Evolutionary conservation across 2,797 vertebrate species (phyloP), one percentile per base, ranked within the genome.

Genomic region (Microctenopoma steveboyesi): DNA sequence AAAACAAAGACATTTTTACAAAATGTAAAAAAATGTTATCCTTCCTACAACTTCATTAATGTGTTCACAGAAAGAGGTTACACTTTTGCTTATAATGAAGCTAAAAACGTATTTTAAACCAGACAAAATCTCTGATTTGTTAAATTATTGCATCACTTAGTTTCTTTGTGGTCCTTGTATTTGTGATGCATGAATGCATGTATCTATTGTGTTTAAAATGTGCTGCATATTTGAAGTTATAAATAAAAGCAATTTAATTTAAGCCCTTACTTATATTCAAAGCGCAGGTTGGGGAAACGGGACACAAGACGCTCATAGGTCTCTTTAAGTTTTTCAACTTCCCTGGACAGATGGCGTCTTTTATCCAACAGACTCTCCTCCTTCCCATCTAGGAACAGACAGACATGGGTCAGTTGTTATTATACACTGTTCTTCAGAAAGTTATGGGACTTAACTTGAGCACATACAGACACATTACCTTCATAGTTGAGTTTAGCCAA

Each of bases 191-290:
- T 4, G 12, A 39, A n/a, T n/a, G n/a, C n/a, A n/a, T 39, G 4
- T 12, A 39, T 39, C 37, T 12, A 39, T 42, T 42, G 5, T 5
- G 14, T 42, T 42, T 14, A 14, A 42, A 42, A 42, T 42, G 15
- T 15, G 5, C 13, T 5, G 6, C 15, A 8, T 8, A 16, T 6
- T 45, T 45, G 15, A n/a, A 3, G 16, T 7, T 1, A 10, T 48
- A 48, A 48, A 48, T 11, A 18, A 18, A 45, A 43, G 27, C 42
- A n/a, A 22, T 30, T 60, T 7, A 1, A 30, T 25, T 55, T 0
- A 33, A 46, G 42, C 42, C 0, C 92, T 94, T 94, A 99, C 98
- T 69, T 95, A 93, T 99, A 99, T 43, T 95, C 94, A 70, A 99
- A 99, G 33, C 86, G 94, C 65, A 99, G 92, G 75, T 94, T 94